These are phyloP conservation scores for Apodemia arnacis DNA, from an alignment of 2,888 invertebrate genomes.

Conservation along the genomic window DNA sequence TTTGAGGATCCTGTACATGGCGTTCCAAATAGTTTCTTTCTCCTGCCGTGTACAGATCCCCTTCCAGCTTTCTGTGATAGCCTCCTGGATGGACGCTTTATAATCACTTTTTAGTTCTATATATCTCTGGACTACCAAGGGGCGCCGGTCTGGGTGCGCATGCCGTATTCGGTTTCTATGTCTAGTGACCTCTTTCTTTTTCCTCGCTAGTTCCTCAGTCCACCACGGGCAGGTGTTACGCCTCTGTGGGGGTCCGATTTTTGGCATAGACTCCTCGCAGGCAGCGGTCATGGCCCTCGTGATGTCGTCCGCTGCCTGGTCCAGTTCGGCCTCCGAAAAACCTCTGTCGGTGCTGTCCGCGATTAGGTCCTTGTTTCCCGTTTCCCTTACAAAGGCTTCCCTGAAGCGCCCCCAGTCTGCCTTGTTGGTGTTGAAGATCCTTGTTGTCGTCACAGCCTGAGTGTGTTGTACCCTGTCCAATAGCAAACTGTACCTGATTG, in stretches of 20 bases:
- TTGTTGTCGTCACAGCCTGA: too few relatives aligned
- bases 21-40: not conserved
- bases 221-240: not conserved
- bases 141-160: not conserved
- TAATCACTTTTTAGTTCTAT: not conserved
- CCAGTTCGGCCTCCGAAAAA: too few relatives aligned
- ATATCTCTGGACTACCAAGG: not conserved
- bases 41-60: not conserved
- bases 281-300: too few relatives aligned
- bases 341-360: too few relatives aligned
- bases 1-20: not conserved
- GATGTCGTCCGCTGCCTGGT: too few relatives aligned
- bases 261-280: too few relatives aligned
- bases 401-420: not conserved
- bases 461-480: too few relatives aligned
- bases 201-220: not conserved
- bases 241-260: too few relatives aligned
- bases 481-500: too few relatives aligned
- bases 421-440: not conserved
- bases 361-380: too few relatives aligned
- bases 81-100: not conserved
- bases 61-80: not conserved
- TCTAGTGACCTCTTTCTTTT: not conserved
- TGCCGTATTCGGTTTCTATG: not conserved
- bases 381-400: not conserved